A percentile compares a stretch with the other conserved stretches of the same genome.
Evolutionary conservation across 2,797 vertebrate genomes (phyloP).

Genomic region (Enteromius trimaculatus): DNA sequence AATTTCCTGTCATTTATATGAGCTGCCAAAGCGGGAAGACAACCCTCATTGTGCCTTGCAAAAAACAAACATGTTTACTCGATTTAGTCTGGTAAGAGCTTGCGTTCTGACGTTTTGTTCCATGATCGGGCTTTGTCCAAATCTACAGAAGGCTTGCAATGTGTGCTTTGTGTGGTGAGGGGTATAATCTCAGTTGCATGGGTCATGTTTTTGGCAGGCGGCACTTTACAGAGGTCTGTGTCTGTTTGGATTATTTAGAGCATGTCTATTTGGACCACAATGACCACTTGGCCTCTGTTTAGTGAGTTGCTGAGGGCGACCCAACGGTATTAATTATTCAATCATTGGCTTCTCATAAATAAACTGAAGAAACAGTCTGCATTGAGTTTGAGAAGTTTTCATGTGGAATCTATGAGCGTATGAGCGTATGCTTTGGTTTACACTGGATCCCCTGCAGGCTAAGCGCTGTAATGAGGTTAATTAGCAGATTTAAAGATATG

Average conservation of each 20-base stretch:
- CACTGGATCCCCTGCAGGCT: conserved; percentile 49
- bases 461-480: conserved; percentile 59
- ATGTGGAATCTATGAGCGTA: neutral
- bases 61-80: neutral
- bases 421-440: conserved; percentile 46
- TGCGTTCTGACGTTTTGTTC: neutral
- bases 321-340: conserved; percentile 49
- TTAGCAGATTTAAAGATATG: conserved; percentile 64
- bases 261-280: conserved; percentile 24
- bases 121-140: neutral
- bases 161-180: neutral
- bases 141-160: neutral
- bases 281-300: conserved; percentile 49
- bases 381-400: conserved; percentile 17
- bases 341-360: conserved; percentile 44
- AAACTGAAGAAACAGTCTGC: conserved; percentile 28
- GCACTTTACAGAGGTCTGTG: conserved; percentile 14
- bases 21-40: neutral
- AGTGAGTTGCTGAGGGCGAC: conserved; percentile 15
- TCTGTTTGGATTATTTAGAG: conserved; percentile 31
- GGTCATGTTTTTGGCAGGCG: conserved; percentile 7
- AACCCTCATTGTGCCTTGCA: neutral
- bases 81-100: neutral
- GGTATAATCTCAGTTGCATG: conserved; percentile 1
- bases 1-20: neutral